Evolutionary conservation across 2,888 invertebrate species (phyloP).

Genomic region (Apamea anceps): DNA sequence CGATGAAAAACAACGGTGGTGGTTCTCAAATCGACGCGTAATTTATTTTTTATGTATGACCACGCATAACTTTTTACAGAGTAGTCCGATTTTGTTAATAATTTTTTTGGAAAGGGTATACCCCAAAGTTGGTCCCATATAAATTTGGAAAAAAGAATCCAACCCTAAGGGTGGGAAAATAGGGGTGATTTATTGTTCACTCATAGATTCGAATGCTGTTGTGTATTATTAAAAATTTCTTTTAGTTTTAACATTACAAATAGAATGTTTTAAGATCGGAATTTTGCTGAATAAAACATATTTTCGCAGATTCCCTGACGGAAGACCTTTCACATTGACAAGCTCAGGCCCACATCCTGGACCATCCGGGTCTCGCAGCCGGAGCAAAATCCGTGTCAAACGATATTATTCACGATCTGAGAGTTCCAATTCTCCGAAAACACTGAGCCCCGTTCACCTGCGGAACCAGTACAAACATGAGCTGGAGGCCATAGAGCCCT

Average conservation of each 20-base stretch:
- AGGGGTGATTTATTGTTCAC: no score
- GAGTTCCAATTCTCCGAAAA: conserved; percentile 55
- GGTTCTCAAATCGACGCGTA: no score
- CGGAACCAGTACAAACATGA: conserved; percentile 60
- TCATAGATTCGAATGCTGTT: no score
- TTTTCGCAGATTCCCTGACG: conserved; percentile 79
- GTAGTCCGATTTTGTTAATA: no score
- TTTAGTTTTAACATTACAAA: not conserved
- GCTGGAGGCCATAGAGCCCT: conserved; percentile 77
- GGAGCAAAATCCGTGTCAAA: conserved; percentile 53
- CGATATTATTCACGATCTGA: conserved; percentile 60
- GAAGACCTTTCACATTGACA: conserved; percentile 79
- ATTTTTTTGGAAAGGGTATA: no score
- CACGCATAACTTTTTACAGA: no score
- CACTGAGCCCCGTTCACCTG: conserved; percentile 64
- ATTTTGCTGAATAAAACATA: conserved; percentile 3
- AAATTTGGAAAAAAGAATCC: no score
- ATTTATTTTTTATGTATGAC: no score
- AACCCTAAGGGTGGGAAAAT: no score
- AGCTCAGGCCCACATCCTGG: conserved; percentile 73
- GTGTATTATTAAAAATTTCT: not conserved
- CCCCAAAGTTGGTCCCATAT: no score
- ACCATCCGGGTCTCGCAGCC: conserved; percentile 75
- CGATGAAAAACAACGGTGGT: no score
- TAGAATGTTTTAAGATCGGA: not conserved